Evolutionary conservation across 2,113 vertebrate genomes (phyloP), one percentile per base, ranked within the genome.

Genomic region (Progne subis): DNA sequence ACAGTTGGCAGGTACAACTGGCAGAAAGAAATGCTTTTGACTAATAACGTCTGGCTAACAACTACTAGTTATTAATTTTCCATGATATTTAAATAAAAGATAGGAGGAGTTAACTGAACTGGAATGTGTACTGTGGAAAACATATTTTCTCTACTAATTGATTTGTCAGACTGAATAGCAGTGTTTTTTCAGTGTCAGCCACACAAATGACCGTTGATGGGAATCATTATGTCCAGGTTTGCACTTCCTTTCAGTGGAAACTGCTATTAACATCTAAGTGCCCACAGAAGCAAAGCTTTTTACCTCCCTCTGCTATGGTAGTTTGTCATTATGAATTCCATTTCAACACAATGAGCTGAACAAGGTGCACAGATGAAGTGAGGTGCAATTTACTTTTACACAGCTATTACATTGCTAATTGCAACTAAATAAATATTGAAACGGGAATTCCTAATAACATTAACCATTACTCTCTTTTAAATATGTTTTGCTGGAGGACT

Each of bases 391-490:
- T 83, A 77, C 71, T 83, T 90, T 82, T 82, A 83, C 44, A 39
- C 21, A 56, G 70, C 59, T 91, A 94, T 89, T 92, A 97, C 49
- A 52, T 71, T 85, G 86, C 72, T 94, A 97, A 97, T 94, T 92
- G 72, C 37, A 86, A 46, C 83, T 19, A 56, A 79, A 87, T 87
- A 95, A 97, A 96, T 95, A 97, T 85, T 87, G 95, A 85, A 93
- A 87, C 12, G 60, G 49, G 21, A 87, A 74, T 78, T 93, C 77
- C 77, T 95, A 82, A 79, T 86, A 85, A 57, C 39, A 59, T 72
- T 60, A 90, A 86, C 52, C 74, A 65, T 81, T 88, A 69, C 23
- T 76, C 56, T 68, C 60, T 76, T 87, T 90, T 64, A 93, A 95
- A 77, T 67, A 34, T 25, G 32, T 89, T 96, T 93, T 86, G 34